A percentile compares a stretch with the other conserved stretches of the same genome.
Conservation (phyloP, 2,113 vertebrate genomes). For the Clarias gariepinus region DNA sequence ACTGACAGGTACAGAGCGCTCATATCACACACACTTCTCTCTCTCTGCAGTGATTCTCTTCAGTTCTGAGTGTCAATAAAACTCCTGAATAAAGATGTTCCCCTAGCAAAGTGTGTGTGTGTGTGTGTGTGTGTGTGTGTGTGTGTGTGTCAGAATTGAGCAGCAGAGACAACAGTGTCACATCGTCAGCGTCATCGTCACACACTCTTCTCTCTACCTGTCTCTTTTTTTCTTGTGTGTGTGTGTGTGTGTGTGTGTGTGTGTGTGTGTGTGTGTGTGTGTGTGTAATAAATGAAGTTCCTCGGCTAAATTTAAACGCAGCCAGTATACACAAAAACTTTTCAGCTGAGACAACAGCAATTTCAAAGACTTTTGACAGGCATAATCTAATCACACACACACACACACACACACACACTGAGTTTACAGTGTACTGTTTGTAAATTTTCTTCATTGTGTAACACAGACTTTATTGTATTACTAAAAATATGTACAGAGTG, state of each 20-base stretch:
- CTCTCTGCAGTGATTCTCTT: neutral
- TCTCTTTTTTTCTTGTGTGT: neutral
- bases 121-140: constrained; percentile 9
- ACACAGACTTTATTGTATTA: neutral
- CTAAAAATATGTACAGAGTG: neutral
- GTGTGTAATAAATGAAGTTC: constrained; percentile 32
- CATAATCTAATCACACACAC: constrained; percentile 18
- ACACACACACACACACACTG: constrained; percentile 1
- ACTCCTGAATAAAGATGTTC: neutral
- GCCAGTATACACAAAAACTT: constrained; percentile 10
- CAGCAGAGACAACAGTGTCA: neutral
- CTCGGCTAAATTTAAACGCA: neutral
- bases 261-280: neutral
- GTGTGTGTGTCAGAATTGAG: neutral
- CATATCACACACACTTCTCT: neutral
- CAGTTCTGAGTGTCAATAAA: neutral
- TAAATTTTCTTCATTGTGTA: neutral
- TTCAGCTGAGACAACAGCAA: constrained; percentile 20
- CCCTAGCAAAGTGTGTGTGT: neutral
- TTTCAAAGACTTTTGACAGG: constrained; percentile 1
- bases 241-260: neutral
- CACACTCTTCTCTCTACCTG: neutral
- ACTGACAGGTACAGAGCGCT: neutral
- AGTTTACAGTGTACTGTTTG: neutral
- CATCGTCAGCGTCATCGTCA: neutral